Evolutionary conservation across 2,888 invertebrate genomes (phyloP), one percentile per base, ranked within the genome.

Genomic region (Lasioglossum marginatum): DNA sequence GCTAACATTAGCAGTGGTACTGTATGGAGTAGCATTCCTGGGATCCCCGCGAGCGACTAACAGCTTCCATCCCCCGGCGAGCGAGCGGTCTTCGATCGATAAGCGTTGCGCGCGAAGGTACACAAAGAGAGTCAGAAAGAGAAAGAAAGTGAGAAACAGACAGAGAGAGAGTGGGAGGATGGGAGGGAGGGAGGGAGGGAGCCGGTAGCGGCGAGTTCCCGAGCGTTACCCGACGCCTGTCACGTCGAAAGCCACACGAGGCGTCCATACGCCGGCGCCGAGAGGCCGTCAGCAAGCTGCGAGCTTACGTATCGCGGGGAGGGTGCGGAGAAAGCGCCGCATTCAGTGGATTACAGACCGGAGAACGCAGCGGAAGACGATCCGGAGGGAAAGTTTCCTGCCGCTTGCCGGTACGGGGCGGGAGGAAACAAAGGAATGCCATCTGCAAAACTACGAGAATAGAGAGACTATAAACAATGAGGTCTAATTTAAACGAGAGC

Each of bases 201-300:
- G 70, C 70, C 43, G 78, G 71, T 66, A 34, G 57, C 80, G 43
- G 72, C 75, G 34, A 68, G 72, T 48, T 73, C 68, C 79, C 74
- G 77, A 77, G 70, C 79, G 78, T 77, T 84, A 76, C 72, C 43
- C 83, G 83, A 83, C 80, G 84, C 48, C 74, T 84, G 74, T 84
- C 86, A 77, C 68, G 23, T 31, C 19, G 63, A n/a, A 40, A 77
- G 43, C n/a, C 43, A 10, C 68, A 4, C 48, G 37, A 43, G 63
- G 66, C 86, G 81, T 72, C 80, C 57, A 23, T 85, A 79, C 85
- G 86, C 75, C 60, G 86, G 82, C 79, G 86, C 79, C 71, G 71
- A n/a, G 37, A 40, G 12, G 45, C 75, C 86, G 86, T 86, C 86
- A 85, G 40, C 84, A 63, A 37, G 37, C 63, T 52, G 40, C 34